Percentiles rank a stretch among this genome's conserved stretches.
Conservation (phyloP, 2,797 vertebrate species). For the Hippocampus kuda region DNA sequence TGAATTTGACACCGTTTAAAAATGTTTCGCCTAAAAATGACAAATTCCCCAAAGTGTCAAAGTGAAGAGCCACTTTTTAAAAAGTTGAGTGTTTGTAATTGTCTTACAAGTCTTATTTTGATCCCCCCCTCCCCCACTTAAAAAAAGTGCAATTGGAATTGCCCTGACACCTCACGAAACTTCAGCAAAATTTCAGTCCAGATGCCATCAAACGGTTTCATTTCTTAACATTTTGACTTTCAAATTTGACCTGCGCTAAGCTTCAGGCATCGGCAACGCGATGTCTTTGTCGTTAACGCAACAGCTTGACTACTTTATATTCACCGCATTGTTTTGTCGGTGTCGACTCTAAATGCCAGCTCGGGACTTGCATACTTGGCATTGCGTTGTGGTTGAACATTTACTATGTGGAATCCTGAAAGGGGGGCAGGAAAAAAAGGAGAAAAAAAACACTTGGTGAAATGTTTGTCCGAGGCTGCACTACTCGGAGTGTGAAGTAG, state of each 20-base stretch:
- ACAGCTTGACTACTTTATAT: not conserved
- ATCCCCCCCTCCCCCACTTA: no score
- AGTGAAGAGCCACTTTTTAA: not conserved
- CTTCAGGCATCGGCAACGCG: not conserved
- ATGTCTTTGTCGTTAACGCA: not conserved
- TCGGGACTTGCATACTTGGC: not conserved
- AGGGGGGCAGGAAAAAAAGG: not conserved
- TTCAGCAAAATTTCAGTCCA: not conserved
- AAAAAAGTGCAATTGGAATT: no score
- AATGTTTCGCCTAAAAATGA: no score
- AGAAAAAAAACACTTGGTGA: not conserved
- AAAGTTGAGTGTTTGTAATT: not conserved
- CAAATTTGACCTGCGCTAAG: not conserved
- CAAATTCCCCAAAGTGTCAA: not conserved
- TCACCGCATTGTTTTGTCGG: not conserved
- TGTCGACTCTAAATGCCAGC: not conserved
- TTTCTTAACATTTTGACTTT: not conserved
- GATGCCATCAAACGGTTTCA: not conserved
- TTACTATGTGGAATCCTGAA: not conserved
- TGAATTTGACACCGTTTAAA: no score
- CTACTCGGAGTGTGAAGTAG: not conserved
- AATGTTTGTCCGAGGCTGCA: not conserved
- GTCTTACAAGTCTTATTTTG: not conserved
- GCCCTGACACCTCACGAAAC: no score
- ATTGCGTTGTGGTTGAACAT: slow-evolving; percentile 3